These are phyloP conservation scores for Euthynnus affinis DNA, from an alignment of 2,797 vertebrate genomes.

Conservation along the genomic window DNA sequence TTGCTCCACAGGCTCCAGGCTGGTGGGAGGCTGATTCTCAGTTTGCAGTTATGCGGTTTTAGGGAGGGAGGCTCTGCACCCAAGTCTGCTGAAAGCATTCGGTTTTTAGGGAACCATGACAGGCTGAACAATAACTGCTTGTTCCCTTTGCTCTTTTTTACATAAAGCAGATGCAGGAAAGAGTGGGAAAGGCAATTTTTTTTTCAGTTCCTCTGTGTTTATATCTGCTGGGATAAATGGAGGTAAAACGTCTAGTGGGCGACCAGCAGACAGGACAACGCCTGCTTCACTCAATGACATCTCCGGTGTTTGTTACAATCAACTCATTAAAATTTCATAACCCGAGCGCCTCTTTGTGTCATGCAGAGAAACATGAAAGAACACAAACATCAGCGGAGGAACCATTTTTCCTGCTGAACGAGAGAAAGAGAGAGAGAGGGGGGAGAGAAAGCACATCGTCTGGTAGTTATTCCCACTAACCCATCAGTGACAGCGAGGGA, in stretches of 20 bases:
- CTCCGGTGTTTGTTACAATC: conserved; percentile 78
- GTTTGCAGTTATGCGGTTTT: conserved; percentile 34
- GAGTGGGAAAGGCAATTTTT: conserved; percentile 21
- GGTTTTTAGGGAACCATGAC: conserved; percentile 27
- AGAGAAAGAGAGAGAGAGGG: neutral
- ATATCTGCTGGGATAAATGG: conserved; percentile 47
- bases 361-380: conserved; percentile 40
- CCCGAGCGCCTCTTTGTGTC: conserved; percentile 59
- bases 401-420: conserved; percentile 27
- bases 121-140: conserved; percentile 39
- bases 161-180: conserved; percentile 24
- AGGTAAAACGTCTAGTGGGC: conserved; percentile 59
- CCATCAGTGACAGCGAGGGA: conserved; percentile 49
- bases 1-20: conserved; percentile 38
- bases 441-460: neutral
- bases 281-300: conserved; percentile 70
- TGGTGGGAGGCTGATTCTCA: conserved; percentile 21
- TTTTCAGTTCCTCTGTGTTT: conserved; percentile 41
- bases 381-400: conserved; percentile 23
- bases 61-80: conserved; percentile 30
- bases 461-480: conserved; percentile 51
- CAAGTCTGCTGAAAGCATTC: conserved; percentile 18
- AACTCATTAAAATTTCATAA: conserved; percentile 80
- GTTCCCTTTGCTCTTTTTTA: conserved; percentile 30
- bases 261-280: conserved; percentile 63